Evolutionary conservation across 2,888 invertebrate genomes (phyloP), one percentile per base, ranked within the genome.

Genomic region (Patella depressa): DNA sequence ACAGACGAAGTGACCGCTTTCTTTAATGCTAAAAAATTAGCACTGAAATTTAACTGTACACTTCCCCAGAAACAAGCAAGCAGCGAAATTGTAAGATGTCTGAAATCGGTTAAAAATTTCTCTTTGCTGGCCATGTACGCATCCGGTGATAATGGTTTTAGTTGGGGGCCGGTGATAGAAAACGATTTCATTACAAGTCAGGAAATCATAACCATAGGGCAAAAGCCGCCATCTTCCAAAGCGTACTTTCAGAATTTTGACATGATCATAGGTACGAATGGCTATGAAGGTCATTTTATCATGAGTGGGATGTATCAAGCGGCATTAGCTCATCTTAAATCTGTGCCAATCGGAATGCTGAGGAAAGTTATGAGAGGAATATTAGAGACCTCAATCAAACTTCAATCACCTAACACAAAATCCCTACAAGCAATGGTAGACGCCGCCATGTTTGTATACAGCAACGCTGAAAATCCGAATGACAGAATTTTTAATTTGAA

Each of bases 191-290:
- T 65, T 19, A 65, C 12, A 24, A 24, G 12, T 19, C 9, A 65
- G 2, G 24, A 19, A 65, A 12, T 65, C 19, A 24, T 24, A 24
- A 24, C 65, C 19, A 12, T 65, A 65, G 45, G 45, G 7, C 45
- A 45, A 45, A 65, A 24, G 24, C 11, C 65, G 5, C 19, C 19
- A 24, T 9, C 11, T 65, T 19, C 24, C 24, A 19, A 65, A 24
- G 24, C 19, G 14, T 19, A 24, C 11, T 65, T 65, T 24, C 65
- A 65, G 24, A 24, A 65, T 14, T 65, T 24, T 24, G 24, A 65
- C 24, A 65, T 65, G 65, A 65, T 65, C 24, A 65, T 65, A 24
- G 65, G 65, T 24, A 24, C 65, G 24, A 65, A 65, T 24, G 65
- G 65, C 19, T 65, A 24, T 24, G 65, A 65, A 24, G 65, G 65